These are phyloP conservation scores for Brachionus rubens DNA, from an alignment of 1,140 invertebrate genomes.

Conservation along the genomic window DNA sequence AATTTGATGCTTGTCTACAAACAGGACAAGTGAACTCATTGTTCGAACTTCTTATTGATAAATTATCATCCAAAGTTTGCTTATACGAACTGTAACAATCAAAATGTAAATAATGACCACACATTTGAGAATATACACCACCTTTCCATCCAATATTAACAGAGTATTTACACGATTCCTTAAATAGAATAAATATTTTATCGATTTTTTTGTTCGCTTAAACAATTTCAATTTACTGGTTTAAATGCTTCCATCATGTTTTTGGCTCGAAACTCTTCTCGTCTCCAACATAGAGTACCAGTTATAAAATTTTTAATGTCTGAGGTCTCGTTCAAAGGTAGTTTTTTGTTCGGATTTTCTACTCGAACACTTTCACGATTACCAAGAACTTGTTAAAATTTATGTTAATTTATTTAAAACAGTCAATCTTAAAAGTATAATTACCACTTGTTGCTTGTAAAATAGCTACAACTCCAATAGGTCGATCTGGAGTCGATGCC, in stretches of 20 bases:
- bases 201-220: not conserved
- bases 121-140: constrained; percentile 88
- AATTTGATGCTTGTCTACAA: constrained; percentile 87
- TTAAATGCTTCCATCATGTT: constrained; percentile 43
- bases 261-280: not conserved
- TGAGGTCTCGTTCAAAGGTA: not conserved
- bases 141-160: constrained; percentile 86
- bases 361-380: constrained; percentile 26
- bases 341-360: constrained; percentile 8
- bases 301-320: not conserved
- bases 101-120: constrained; percentile 89
- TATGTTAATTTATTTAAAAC: not conserved
- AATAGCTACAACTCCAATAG: constrained; percentile 82
- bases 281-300: not conserved
- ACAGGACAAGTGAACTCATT: constrained; percentile 89
- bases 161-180: constrained; percentile 77
- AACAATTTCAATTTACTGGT: not conserved
- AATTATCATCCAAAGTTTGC: constrained; percentile 65
- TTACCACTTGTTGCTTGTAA: constrained; percentile 72
- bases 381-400: not conserved
- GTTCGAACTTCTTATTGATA: constrained; percentile 59
- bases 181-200: constrained; percentile 49
- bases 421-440: constrained; percentile 46
- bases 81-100: constrained; percentile 86
- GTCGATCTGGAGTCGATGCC: constrained; percentile 76